Evolutionary conservation across 2,113 vertebrate genomes (phyloP).

Genomic region (Brachyhypopomus occidentalis): DNA sequence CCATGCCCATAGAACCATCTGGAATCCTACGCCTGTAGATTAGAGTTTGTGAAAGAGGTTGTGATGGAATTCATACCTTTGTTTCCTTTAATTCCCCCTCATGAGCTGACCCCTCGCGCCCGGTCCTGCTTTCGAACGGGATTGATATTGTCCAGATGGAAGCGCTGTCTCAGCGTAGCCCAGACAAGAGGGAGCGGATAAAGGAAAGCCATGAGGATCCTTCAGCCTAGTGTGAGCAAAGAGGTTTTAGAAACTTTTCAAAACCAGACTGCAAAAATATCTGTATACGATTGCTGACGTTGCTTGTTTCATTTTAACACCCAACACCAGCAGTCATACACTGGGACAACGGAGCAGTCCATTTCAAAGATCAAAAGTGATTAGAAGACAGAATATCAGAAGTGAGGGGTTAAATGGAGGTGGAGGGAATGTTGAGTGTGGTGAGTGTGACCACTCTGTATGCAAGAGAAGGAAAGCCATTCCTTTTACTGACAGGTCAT

Average conservation of each 20-base stretch:
- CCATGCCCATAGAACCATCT: constrained; percentile 33
- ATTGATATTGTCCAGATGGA: constrained; percentile 69
- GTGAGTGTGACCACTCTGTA: neutral
- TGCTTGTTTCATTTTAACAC: neutral
- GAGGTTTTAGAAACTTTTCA: neutral
- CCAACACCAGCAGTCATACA: neutral
- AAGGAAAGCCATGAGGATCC: neutral
- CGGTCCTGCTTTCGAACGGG: constrained; percentile 37
- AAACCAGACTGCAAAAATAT: neutral
- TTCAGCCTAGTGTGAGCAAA: neutral
- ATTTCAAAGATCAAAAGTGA: neutral
- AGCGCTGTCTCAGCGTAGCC: neutral
- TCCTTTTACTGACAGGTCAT: neutral
- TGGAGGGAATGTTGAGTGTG: constrained; percentile 1
- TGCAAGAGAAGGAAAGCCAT: neutral
- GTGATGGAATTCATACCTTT: constrained; percentile 66
- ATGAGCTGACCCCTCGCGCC: constrained; percentile 29
- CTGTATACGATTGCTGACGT: neutral
- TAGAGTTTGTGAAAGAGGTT: constrained; percentile 42
- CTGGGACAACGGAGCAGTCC: neutral
- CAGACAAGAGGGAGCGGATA: neutral
- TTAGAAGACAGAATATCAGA: constrained; percentile 45
- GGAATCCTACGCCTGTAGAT: constrained; percentile 53
- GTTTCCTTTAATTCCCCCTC: constrained; percentile 66
- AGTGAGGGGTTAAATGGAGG: constrained; percentile 30